Evolutionary conservation across 2,113 vertebrate genomes (phyloP).

Genomic region (Sphaerodactylus townsendi): DNA sequence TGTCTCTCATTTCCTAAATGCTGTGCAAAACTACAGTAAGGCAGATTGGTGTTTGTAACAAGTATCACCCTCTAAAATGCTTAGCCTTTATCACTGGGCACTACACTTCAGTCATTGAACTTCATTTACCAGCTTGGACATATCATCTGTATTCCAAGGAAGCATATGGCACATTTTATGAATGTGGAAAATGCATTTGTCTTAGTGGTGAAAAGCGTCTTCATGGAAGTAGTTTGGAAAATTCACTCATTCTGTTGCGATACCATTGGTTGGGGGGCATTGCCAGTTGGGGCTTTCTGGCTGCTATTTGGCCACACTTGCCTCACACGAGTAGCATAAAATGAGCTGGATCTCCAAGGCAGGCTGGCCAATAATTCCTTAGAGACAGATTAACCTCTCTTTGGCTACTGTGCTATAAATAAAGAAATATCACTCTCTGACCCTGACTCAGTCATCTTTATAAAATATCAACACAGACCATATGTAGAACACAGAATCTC

Average conservation of each 20-base stretch:
- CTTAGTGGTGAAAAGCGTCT: not conserved
- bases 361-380: slow-evolving; percentile 57
- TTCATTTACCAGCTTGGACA: not conserved
- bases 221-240: not conserved
- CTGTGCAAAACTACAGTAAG: not conserved
- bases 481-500: not conserved
- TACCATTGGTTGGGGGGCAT: not conserved
- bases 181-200: not conserved
- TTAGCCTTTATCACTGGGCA: not conserved
- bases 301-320: slow-evolving; percentile 3
- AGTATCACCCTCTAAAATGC: not conserved
- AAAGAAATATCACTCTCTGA: not conserved
- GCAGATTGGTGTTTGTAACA: not conserved
- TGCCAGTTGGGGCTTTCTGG: not conserved
- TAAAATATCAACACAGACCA: not conserved
- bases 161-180: not conserved
- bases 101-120: not conserved
- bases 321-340: slow-evolving; percentile 40
- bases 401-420: slow-evolving; percentile 42
- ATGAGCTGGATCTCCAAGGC: slow-evolving; percentile 56
- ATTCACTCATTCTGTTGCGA: not conserved
- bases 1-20: not conserved
- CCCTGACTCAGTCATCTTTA: not conserved
- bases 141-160: not conserved
- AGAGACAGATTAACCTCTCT: slow-evolving; percentile 57